Conservation (phyloP, 2,797 vertebrate genomes). For the Argya squamiceps region DNA sequence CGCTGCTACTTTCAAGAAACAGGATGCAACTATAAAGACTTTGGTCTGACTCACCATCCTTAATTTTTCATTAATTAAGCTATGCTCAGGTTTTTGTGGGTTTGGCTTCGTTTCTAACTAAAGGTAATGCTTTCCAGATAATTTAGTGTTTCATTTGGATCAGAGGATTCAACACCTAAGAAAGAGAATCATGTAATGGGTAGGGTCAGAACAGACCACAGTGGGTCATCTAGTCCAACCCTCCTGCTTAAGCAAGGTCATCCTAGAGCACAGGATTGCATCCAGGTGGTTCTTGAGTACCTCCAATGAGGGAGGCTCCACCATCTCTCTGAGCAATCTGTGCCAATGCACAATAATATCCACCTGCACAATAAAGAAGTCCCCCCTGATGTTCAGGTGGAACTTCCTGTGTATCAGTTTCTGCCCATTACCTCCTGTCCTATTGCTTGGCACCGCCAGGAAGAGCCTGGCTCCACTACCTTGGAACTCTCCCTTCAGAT, state of each 20-base stretch:
- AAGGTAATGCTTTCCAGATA: neutral
- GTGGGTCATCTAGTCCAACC: neutral
- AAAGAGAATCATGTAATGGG: neutral
- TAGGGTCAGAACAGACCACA: neutral
- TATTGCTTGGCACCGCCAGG: neutral
- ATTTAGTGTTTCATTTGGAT: neutral
- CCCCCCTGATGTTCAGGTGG: neutral
- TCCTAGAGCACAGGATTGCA: neutral
- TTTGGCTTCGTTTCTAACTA: neutral
- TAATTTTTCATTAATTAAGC: neutral
- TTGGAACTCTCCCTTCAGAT: neutral
- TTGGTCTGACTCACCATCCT: neutral
- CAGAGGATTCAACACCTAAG: neutral
- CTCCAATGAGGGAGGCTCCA: neutral
- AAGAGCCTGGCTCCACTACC: neutral
- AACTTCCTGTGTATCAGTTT: neutral
- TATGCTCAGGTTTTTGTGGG: neutral
- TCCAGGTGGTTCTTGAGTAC: neutral
- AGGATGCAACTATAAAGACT: neutral
- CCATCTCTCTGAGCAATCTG: neutral
- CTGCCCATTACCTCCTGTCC: neutral
- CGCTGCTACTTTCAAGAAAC: neutral
- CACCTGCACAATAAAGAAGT: neutral
- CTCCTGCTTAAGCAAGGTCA: neutral
- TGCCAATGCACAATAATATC: neutral